phyloP scores from a whole-genome alignment of 2,113 vertebrate genomes.

The Tetrao urogallus region DNA sequence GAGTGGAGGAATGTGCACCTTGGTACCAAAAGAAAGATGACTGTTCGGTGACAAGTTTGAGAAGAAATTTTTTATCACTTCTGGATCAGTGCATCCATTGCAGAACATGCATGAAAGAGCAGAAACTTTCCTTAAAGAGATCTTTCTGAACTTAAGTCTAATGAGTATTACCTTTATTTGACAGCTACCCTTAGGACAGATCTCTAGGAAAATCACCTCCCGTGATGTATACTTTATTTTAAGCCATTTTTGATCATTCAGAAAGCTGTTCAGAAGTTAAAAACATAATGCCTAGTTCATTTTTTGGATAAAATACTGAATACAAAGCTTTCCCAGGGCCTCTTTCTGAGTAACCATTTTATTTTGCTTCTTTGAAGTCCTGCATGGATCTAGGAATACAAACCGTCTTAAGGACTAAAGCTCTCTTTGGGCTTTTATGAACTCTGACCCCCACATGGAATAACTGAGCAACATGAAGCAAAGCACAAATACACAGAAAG shows the following conservation, averaged over 20 bases:
- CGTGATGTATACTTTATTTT: background rate
- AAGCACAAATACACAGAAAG: background rate
- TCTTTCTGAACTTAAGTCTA: background rate
- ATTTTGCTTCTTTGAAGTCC: background rate
- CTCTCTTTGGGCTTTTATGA: background rate
- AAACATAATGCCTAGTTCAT: background rate
- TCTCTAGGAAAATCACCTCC: background rate
- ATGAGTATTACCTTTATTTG: background rate
- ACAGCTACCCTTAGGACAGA: background rate
- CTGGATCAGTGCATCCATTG: background rate
- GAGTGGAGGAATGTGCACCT: background rate
- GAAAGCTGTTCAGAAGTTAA: background rate
- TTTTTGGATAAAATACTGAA: background rate
- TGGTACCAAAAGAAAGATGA: background rate
- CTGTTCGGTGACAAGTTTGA: background rate
- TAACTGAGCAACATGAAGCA: background rate
- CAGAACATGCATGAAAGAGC: background rate
- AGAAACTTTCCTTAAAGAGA: background rate
- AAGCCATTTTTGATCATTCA: background rate
- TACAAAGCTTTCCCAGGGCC: background rate
- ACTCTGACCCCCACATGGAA: background rate
- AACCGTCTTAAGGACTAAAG: background rate
- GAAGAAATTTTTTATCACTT: background rate
- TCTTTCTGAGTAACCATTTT: background rate
- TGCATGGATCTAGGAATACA: background rate